Conservation (phyloP, 2,888 invertebrate species). For the Sphaerophoria rueppellii region DNA sequence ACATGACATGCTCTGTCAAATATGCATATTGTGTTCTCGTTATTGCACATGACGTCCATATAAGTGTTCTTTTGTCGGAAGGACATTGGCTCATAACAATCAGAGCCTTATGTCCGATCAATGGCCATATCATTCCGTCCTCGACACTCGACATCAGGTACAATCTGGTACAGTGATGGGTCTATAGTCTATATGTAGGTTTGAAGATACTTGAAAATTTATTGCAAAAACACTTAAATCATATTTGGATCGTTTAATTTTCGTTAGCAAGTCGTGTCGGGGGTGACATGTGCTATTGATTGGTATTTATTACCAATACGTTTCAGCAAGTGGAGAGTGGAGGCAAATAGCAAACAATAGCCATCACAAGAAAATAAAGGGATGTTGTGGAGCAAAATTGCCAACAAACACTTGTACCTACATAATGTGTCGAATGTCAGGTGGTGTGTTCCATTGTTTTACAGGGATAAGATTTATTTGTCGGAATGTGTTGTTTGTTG, state of each 20-base stretch:
- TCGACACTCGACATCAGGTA: conserved; percentile 4
- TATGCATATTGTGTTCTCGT: conserved; percentile 14
- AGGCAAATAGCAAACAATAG: conserved; percentile 15
- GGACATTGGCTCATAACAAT: conserved; percentile 5
- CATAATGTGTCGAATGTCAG: conserved; percentile 45
- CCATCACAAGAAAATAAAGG: conserved; percentile 26
- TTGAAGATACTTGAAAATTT: conserved; percentile 68
- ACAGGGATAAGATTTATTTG: conserved; percentile 66
- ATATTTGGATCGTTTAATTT: conserved; percentile 76
- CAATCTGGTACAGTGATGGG: neutral
- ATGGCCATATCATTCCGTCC: neutral
- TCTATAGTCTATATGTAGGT: neutral
- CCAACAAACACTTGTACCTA: conserved; percentile 31
- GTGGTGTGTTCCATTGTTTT: conserved; percentile 58
- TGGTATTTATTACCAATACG: conserved; percentile 79
- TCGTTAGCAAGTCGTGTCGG: conserved; percentile 44
- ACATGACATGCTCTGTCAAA: conserved; percentile 48
- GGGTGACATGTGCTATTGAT: conserved; percentile 81
- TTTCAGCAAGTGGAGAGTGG: conserved; percentile 42
- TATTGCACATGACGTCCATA: conserved; percentile 33
- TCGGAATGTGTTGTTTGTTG: conserved; percentile 60
- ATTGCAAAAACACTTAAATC: conserved; percentile 75
- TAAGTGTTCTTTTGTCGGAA: conserved; percentile 48
- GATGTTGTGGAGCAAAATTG: conserved; percentile 61
- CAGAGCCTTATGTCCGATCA: conserved; percentile 29